Percentiles rank a stretch among this genome's conserved stretches.
These are phyloP conservation scores for Spodoptera exigua DNA, from an alignment of 2,888 invertebrate species.

Conservation along the genomic window DNA sequence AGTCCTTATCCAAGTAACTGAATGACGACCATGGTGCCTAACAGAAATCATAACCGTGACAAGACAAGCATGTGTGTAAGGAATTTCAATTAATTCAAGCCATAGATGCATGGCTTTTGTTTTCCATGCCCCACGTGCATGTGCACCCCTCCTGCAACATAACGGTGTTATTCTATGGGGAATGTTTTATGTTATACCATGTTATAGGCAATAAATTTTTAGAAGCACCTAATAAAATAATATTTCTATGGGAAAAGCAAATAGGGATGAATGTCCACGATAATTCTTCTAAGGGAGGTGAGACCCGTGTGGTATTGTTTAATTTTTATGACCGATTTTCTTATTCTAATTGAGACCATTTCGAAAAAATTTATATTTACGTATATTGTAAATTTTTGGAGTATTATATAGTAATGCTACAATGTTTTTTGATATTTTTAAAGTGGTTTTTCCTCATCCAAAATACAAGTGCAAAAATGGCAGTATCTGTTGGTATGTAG, in stretches of 20 bases:
- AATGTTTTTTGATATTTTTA: no score
- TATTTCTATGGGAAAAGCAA: conserved; percentile 54
- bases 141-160: conserved; percentile 38
- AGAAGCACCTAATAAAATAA: conserved; percentile 51
- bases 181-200: conserved; percentile 46
- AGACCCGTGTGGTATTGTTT: neutral
- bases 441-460: no score
- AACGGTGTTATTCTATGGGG: conserved; percentile 26
- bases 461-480: no score
- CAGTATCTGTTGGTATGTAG: no score
- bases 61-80: conserved; percentile 22
- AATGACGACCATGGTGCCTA: neutral
- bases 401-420: no score
- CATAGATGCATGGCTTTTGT: conserved; percentile 34
- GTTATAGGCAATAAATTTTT: conserved; percentile 42
- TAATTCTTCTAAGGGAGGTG: conserved; percentile 5
- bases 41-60: conserved; percentile 26
- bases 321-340: no score
- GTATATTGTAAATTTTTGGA: no score
- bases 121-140: conserved; percentile 38
- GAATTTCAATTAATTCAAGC: conserved; percentile 43
- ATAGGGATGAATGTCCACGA: conserved; percentile 20
- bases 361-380: no score
- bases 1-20: no score
- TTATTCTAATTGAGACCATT: no score